Evolutionary conservation across 2,888 invertebrate species (phyloP), one percentile per base, ranked within the genome.

Genomic region (Synergus itoensis): DNA sequence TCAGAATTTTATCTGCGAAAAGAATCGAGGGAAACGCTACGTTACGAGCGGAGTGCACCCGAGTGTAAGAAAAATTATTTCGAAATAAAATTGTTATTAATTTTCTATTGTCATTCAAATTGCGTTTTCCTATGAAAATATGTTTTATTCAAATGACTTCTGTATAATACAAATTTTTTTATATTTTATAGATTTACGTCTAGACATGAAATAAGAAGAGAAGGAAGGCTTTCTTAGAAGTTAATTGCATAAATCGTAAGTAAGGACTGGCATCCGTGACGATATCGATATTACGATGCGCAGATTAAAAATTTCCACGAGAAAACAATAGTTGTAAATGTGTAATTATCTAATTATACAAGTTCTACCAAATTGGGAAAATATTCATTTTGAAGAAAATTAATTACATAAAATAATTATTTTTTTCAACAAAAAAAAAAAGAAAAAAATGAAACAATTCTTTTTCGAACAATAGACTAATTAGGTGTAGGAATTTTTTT

Each of bases 261-360:
- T 73, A 53, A 53, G 36, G 45, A n/a, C 73, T 48, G 73, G 36
- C 73, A 73, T 73, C 73, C 73, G 53, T 73, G 73, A 73, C 73
- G 48, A 73, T 73, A 73, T 73, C 48, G 48, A 73, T 53, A 73
- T 28, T 48, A 53, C 48, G 73, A 73, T 73, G 53, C 36, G n/a
- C 53, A 73, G 48, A 9, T 53, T 16, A 16, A 69, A 73, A 73
- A 73, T 36, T 48, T 28, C 16, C 28, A 36, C 16, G 16, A 21
- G 16, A 16, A 73, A 69, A 73, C 48, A 73, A 73, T 73, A 53
- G 73, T 53, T 73, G 36, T 28, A 53, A 21, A 48, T n/a, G 36
- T 53, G 36, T 53, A 53, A 73, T 73, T 73, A 48, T 14, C 0
- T 2, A 73, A 36, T 48, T 62, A 62, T 62, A 28, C 14, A 62